phyloP scores from a whole-genome alignment of 1,140 invertebrate genomes.

The Drosophila sucinea region DNA sequence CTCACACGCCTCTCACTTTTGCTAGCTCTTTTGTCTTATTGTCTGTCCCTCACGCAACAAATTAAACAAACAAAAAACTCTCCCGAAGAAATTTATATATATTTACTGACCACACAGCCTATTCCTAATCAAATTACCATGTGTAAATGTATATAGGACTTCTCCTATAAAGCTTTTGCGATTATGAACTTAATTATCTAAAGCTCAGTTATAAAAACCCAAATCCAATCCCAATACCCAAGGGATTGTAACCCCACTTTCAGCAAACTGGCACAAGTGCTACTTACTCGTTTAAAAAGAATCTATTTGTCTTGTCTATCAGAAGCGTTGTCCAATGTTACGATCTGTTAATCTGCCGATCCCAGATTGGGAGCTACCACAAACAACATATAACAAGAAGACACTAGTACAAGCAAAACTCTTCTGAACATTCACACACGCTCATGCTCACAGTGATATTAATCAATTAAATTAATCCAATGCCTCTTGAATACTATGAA shows the following conservation, averaged over 20 bases:
- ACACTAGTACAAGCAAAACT: constrained; percentile 67
- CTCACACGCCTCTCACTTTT: constrained; percentile 75
- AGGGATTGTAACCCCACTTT: neutral
- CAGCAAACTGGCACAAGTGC: neutral
- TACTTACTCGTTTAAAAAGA: neutral
- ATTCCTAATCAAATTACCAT: constrained; percentile 25
- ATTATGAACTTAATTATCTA: constrained; percentile 3
- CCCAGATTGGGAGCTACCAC: constrained; percentile 26
- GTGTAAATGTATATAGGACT: constrained; percentile 67
- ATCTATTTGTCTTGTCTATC: neutral
- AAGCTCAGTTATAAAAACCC: neutral
- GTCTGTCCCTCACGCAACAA: constrained; percentile 60
- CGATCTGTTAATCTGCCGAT: neutral
- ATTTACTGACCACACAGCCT: constrained; percentile 46
- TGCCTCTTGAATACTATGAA: constrained; percentile 69
- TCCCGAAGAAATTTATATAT: constrained; percentile 26
- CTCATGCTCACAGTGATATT: constrained; percentile 83
- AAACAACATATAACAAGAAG: constrained; percentile 61
- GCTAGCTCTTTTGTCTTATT: constrained; percentile 67
- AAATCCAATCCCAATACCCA: neutral
- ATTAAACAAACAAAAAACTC: constrained; percentile 1
- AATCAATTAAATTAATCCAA: constrained; percentile 67
- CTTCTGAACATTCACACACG: constrained; percentile 83
- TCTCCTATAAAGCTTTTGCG: constrained; percentile 17
- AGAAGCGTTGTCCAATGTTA: neutral